Conservation (phyloP, 2,888 invertebrate species). For the Dione vanillae region DNA sequence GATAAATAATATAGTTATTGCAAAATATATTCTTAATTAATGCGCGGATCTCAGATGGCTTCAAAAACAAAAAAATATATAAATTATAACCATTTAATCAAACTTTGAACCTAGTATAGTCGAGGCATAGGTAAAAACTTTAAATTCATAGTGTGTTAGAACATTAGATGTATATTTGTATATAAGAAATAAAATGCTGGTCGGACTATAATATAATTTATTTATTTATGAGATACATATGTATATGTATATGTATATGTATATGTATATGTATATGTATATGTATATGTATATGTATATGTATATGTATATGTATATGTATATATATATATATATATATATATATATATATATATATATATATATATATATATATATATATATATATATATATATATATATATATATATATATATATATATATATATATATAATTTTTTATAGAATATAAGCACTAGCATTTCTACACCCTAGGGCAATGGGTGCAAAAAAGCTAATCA, state of each 20-base stretch:
- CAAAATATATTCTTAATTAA: not conserved
- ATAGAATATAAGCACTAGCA: constrained; percentile 46
- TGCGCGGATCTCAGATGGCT: constrained; percentile 23
- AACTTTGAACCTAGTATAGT: not conserved
- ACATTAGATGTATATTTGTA: constrained; percentile 52
- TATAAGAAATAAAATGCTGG: constrained; percentile 62
- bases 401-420: not conserved
- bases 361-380: not conserved
- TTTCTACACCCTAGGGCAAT: constrained; percentile 79
- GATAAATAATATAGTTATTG: constrained; percentile 5
- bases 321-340: not conserved
- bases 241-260: not conserved
- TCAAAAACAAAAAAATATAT: constrained; percentile 3
- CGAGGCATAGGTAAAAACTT: constrained; percentile 40
- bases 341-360: not conserved
- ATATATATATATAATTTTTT: not conserved
- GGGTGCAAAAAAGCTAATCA: constrained; percentile 68
- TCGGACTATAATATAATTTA: constrained; percentile 59
- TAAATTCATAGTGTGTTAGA: constrained; percentile 44
- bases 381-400: not conserved
- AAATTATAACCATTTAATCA: not conserved
- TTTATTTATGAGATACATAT: constrained; percentile 22
- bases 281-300: not conserved
- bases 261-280: not conserved
- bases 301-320: not conserved